Base-by-base conservation (phyloP, 1,140 invertebrate genomes). In the Venturia canescens region DNA sequence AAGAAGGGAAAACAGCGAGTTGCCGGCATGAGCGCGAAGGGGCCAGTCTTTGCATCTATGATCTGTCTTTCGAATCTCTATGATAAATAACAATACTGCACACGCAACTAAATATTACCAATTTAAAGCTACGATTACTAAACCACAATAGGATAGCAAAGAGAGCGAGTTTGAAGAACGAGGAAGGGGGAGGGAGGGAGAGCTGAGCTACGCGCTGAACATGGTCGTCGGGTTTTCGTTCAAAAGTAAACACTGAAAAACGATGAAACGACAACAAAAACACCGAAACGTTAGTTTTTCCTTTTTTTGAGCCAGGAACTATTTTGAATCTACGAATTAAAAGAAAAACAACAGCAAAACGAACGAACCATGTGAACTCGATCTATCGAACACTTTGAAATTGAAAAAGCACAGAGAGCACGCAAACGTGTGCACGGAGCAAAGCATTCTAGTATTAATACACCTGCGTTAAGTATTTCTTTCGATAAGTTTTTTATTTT, bases 11-110 rank as follows among this genome's bases (percentile, higher is more conserved):
- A 50, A 31, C 34, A 27, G n/a, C 67, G 38, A 23, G 80, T 86
- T 87, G 90, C 90, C 90, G 90, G 90, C 90, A 92, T 89, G 85
- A 92, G 91, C 90, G 86, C 79, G 81, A 90, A 87, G 90, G 91
- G 91, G 90, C 91, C 91, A 92, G 90, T 92, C 87, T 91, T 90
- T 90, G 85, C 87, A 90, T 89, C 85, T 88, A 89, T 88, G 89
- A 91, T 90, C 89, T 89, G 85, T 91, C 87, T 90, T 91, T 90
- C 85, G 87, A 89, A 91, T 90, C 88, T 90, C 89, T 83, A 82
- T 84, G 11, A 63, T 63, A 23, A 63, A 1, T 63, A 53, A 23
- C 23, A 27, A 63, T 27, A n/a, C 27, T 63, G 60, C 60, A 63
- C 60, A 63, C 60, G 60, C 38, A 75, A 66, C 18, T 76, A 75